Conservation (phyloP, 2,113 vertebrate species). For the Gallinago undulata region DNA sequence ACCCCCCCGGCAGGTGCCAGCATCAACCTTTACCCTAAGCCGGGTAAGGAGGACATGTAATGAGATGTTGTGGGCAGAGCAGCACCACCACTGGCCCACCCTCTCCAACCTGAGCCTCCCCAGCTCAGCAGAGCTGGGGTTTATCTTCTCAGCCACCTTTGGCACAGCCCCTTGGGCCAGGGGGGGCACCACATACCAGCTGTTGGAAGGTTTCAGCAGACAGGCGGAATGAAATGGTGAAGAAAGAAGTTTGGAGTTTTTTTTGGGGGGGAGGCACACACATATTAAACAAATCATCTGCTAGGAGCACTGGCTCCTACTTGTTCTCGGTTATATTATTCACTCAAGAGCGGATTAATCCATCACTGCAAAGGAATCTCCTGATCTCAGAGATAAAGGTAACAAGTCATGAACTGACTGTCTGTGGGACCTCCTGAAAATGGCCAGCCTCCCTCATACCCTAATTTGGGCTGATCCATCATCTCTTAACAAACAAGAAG, state of each 20-base stretch:
- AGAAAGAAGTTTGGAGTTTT: constrained; percentile 6
- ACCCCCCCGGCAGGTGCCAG: background rate
- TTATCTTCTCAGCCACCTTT: background rate
- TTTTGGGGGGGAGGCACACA: background rate
- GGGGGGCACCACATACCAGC: background rate
- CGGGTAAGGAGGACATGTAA: background rate
- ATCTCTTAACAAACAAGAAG: background rate
- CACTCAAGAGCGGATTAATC: constrained; percentile 57
- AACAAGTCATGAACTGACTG: constrained; percentile 39
- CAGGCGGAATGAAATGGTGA: constrained; percentile 15
- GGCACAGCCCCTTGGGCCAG: background rate
- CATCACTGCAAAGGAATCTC: constrained; percentile 64
- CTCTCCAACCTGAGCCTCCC: too few species aligned
- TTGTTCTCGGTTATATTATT: constrained; percentile 56
- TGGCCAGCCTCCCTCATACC: constrained; percentile 8
- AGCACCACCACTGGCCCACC: background rate
- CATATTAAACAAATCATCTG: constrained; percentile 46
- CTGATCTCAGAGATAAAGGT: constrained; percentile 66
- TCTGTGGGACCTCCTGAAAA: constrained; percentile 48
- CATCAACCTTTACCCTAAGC: background rate
- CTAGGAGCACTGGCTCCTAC: constrained; percentile 52
- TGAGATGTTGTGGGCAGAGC: background rate
- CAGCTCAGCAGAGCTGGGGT: fast-evolving
- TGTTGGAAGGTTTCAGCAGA: background rate
- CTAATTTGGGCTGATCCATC: constrained; percentile 41